Evolutionary conservation across 2,888 invertebrate species (phyloP).

Genomic region (Ceraclea dissimilis): DNA sequence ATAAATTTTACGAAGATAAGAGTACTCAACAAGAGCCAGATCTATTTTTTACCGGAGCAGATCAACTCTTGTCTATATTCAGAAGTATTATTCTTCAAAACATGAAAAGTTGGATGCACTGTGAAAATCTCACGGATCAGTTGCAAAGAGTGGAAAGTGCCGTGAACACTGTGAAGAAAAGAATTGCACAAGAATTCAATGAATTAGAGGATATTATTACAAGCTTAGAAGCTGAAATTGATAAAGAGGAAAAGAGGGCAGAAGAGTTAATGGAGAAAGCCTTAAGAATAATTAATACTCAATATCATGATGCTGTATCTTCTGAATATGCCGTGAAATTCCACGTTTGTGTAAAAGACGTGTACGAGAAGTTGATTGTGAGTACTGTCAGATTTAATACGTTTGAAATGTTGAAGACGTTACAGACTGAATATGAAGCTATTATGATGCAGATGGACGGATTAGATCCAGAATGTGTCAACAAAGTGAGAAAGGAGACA

Average conservation of each 20-base stretch:
- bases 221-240: conserved; percentile 32
- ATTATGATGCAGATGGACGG: conserved; percentile 48
- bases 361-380: conserved; percentile 51
- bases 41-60: conserved; percentile 50
- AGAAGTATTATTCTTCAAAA: conserved; percentile 55
- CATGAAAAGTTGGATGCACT: conserved; percentile 53
- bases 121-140: conserved; percentile 47
- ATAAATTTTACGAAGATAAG: conserved; percentile 44
- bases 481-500: conserved; percentile 44
- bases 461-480: conserved; percentile 47
- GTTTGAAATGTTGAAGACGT: conserved; percentile 48
- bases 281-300: conserved; percentile 45
- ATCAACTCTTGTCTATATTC: conserved; percentile 50
- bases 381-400: conserved; percentile 51
- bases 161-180: not conserved
- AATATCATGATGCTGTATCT: conserved; percentile 50
- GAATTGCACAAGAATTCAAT: conserved; percentile 6
- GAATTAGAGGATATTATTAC: conserved; percentile 32
- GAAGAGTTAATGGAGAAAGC: conserved; percentile 46
- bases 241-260: conserved; percentile 46
- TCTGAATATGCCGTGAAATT: conserved; percentile 50
- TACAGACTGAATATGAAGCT: conserved; percentile 50
- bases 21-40: conserved; percentile 40
- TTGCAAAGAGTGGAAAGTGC: conserved; percentile 35
- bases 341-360: conserved; percentile 53